A percentile compares a stretch with the other conserved stretches of the same genome.
Conservation (phyloP, 2,797 vertebrate genomes). For the Morus bassanus region DNA sequence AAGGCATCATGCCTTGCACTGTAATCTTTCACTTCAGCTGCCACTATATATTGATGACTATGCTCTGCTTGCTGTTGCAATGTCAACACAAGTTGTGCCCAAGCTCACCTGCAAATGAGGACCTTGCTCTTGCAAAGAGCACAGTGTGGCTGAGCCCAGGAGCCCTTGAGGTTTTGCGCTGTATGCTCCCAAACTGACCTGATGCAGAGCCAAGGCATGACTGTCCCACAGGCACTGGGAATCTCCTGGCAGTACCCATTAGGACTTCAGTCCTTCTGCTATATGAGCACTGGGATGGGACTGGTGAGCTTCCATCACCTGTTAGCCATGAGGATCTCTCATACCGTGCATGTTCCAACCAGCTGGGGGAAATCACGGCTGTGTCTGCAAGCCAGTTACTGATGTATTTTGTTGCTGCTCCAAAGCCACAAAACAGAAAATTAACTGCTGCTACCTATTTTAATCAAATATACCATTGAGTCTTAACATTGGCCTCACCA, state of each 20-base stretch:
- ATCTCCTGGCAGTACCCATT: neutral
- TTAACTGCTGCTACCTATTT: neutral
- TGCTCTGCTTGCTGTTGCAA: neutral
- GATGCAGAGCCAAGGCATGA: neutral
- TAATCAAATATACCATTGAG: neutral
- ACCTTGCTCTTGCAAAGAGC: neutral
- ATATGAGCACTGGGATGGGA: fast-evolving
- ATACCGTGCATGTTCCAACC: neutral
- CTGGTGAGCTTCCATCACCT: neutral
- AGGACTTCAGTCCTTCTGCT: neutral
- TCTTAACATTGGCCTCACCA: neutral
- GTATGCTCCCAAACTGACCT: neutral
- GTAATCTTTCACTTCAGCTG: neutral
- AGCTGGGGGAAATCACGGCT: neutral
- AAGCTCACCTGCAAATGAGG: neutral
- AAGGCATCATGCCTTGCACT: neutral
- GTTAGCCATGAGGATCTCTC: neutral
- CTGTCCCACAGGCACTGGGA: too few relatives aligned
- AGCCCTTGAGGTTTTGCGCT: neutral
- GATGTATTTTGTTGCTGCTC: neutral
- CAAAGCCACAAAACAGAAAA: neutral
- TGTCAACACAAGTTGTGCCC: fast-evolving
- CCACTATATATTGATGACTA: neutral
- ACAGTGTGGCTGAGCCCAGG: neutral
- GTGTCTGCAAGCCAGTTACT: neutral